Evolutionary conservation across 64 coral and sea anemone genomes (phyloP).

Genomic region (Montipora cactus): DNA sequence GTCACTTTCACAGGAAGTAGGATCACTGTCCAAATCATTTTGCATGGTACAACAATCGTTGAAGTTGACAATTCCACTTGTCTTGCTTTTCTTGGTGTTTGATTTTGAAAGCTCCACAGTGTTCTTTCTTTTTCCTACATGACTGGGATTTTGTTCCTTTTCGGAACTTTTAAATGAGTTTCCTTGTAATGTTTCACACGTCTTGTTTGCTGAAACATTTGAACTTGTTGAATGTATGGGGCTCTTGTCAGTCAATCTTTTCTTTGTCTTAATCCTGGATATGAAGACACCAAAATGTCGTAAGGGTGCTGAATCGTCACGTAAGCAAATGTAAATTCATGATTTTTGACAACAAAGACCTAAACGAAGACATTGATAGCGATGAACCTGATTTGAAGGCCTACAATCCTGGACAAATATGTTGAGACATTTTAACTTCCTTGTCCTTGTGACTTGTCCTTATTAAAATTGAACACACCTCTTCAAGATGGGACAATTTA

Average conservation of each 20-base stretch:
- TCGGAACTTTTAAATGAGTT: background rate
- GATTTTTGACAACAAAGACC: too few relatives aligned
- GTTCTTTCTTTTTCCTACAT: background rate
- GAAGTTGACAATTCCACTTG: background rate
- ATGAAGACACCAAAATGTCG: background rate
- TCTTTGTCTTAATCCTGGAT: background rate
- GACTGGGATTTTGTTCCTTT: background rate
- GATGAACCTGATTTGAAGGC: too few relatives aligned
- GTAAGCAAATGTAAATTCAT: too few relatives aligned
- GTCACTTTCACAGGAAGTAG: background rate
- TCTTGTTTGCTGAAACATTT: background rate
- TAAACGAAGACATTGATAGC: background rate
- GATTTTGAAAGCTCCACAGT: background rate
- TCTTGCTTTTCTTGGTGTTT: constrained; percentile 5
- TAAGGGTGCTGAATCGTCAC: too few relatives aligned
- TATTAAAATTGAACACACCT: background rate
- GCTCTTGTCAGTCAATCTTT: background rate
- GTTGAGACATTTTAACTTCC: background rate
- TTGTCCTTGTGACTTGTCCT: background rate
- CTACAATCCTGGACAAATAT: background rate
- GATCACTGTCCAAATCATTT: background rate
- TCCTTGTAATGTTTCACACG: background rate
- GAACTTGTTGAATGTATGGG: background rate
- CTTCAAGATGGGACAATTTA: background rate
- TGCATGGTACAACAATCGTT: background rate